Evolutionary conservation across 2,797 vertebrate genomes (phyloP), one percentile per base, ranked within the genome.

Genomic region (Lepus townsendii): DNA sequence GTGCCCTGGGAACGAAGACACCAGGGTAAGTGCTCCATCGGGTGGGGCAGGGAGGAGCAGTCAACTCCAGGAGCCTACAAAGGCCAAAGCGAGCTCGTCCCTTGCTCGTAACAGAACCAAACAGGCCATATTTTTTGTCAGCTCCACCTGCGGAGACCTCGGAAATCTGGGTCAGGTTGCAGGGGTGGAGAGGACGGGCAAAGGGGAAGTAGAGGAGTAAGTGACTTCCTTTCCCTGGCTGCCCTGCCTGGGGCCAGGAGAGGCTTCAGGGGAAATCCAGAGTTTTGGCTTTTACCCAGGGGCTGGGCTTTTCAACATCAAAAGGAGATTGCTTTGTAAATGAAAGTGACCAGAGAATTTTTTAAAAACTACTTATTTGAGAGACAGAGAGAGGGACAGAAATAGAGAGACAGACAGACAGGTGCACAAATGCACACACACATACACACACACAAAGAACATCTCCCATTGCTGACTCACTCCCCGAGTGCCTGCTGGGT

Each of bases 201-300:
- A 66, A 35, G 19, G 0, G 22, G 52, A 10, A 12, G 17, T 17
- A 42, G 17, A 38, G 26, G 66, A 62, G 13, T 19, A 8, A 1
- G 30, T 2, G 0, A 5, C 5, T 2, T 1, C 9, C 38, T 42
- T 13, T 52, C 26, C 14, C 12, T 17, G 1, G 13, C 3, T 30
- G 14, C 42, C 16, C 35, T 2, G 11, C 57, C 42, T 8, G 50
- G n/a, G 12, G 42, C 42, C n/a, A 19, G 24, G 24, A 22, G 12
- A 24, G 22, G 24, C 38, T 30, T 14, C 30, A 16, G 24, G 8
- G 24, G 60, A 71, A 66, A 50, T 72, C 22, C 1, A 5, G 10
- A 60, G 11, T 38, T 83, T 63, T 91, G 52, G 26, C 54, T 50
- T 72, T 63, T 14, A 47, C 5, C 54, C 47, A 13, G n/a, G 1